These are phyloP conservation scores for Sebastes miniatus DNA, from an alignment of 2,797 vertebrate genomes.

Conservation along the genomic window DNA sequence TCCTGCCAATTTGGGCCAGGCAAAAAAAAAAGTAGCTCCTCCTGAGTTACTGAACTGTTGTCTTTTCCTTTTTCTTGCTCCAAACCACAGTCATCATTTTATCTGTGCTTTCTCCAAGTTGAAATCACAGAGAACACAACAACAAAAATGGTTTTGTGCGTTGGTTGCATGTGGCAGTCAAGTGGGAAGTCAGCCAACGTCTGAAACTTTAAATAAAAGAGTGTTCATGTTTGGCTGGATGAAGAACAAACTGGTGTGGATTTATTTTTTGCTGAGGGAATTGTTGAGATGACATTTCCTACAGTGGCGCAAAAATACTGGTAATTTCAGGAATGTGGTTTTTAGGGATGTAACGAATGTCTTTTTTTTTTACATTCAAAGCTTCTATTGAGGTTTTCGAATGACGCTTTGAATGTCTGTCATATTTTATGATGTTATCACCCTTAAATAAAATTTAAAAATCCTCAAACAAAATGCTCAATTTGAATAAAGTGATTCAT, in stretches of 20 bases:
- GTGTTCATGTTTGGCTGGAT: neutral
- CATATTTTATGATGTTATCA: neutral
- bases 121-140: neutral
- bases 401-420: neutral
- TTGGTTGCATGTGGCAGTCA: constrained; percentile 1
- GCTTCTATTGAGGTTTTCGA: neutral
- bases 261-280: constrained; percentile 6
- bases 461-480: neutral
- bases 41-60: neutral
- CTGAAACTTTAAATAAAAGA: neutral
- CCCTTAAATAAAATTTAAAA: rapidly evolving
- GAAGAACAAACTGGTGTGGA: neutral
- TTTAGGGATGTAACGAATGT: neutral
- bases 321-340: neutral
- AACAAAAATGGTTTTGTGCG: neutral
- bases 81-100: neutral
- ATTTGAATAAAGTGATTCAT: neutral
- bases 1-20: neutral
- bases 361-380: neutral
- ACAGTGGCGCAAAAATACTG: neutral
- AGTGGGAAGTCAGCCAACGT: neutral
- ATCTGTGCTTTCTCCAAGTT: neutral
- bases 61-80: neutral
- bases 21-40: neutral
- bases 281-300: constrained; percentile 6